Evolutionary conservation across 1,140 invertebrate species (phyloP).

Genomic region (Scaptomyza hsui): DNA sequence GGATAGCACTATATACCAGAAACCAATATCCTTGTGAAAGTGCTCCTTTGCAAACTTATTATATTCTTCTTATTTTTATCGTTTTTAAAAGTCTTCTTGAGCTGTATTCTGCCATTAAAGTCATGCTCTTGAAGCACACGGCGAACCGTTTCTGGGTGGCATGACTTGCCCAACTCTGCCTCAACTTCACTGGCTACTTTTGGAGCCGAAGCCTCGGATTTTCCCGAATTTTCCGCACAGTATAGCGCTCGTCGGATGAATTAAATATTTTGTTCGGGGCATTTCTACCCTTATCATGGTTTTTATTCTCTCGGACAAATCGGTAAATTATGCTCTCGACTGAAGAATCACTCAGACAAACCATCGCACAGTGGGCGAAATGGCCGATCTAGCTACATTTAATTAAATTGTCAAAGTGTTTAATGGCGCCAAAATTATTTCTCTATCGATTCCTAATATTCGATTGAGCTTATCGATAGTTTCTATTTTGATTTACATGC

Average conservation of each 20-base stretch:
- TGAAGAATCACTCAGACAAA: conserved; percentile 17
- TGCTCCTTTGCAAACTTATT: conserved; percentile 12
- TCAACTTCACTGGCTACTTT: conserved; percentile 12
- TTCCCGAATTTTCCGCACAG: conserved; percentile 15
- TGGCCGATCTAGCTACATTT: too few species aligned
- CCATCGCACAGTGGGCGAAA: too few species aligned
- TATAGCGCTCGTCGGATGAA: conserved; percentile 26
- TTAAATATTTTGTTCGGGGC: conserved; percentile 46
- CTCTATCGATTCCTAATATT: too few species aligned
- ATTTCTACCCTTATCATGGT: too few species aligned
- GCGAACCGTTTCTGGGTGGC: conserved; percentile 19
- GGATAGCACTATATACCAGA: neutral
- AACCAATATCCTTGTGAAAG: neutral
- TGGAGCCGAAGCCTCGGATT: conserved; percentile 22
- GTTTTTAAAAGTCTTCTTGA: conserved; percentile 14
- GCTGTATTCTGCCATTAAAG: too few species aligned
- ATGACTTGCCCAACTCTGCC: conserved; percentile 10
- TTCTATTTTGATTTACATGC: too few species aligned
- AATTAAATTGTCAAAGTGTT: too few species aligned
- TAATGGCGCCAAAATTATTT: too few species aligned
- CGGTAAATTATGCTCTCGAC: conserved; percentile 30
- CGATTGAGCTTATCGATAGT: too few species aligned
- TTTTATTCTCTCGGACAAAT: conserved; percentile 27
- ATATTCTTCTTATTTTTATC: conserved; percentile 3
- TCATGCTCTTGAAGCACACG: conserved; percentile 17